These are phyloP conservation scores for Ailuropoda melanoleuca DNA, from an alignment of 2,113 vertebrate species.

Conservation along the genomic window DNA sequence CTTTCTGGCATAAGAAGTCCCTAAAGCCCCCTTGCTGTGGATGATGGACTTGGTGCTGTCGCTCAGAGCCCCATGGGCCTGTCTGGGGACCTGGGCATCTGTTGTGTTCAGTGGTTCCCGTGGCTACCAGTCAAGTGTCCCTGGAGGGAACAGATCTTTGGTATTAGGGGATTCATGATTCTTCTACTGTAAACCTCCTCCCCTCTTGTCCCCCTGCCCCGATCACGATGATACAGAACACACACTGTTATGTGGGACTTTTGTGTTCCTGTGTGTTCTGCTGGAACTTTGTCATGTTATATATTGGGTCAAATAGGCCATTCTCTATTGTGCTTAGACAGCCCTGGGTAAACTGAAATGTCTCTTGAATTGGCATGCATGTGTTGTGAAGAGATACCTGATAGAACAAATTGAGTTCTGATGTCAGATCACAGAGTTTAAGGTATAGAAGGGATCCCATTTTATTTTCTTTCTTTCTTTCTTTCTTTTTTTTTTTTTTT, in stretches of 20 bases:
- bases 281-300: neutral
- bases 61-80: neutral
- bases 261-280: neutral
- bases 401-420: neutral
- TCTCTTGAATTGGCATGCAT: neutral
- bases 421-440: neutral
- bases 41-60: neutral
- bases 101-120: slow-evolving; percentile 24
- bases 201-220: neutral
- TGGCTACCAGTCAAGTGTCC: neutral
- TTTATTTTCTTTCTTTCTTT: neutral
- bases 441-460: neutral
- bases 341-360: neutral
- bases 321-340: neutral
- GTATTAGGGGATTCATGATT: neutral
- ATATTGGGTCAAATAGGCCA: neutral
- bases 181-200: neutral
- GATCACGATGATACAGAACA: rapidly evolving
- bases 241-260: rapidly evolving
- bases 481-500: too few species aligned
- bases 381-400: neutral
- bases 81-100: slow-evolving; percentile 36
- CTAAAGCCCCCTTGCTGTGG: neutral
- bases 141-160: neutral
- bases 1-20: slow-evolving; percentile 31